Percentiles rank a stretch among this genome's conserved stretches.
These are phyloP conservation scores for Germaria angustata DNA, from an alignment of 2,888 invertebrate genomes.

Conservation along the genomic window DNA sequence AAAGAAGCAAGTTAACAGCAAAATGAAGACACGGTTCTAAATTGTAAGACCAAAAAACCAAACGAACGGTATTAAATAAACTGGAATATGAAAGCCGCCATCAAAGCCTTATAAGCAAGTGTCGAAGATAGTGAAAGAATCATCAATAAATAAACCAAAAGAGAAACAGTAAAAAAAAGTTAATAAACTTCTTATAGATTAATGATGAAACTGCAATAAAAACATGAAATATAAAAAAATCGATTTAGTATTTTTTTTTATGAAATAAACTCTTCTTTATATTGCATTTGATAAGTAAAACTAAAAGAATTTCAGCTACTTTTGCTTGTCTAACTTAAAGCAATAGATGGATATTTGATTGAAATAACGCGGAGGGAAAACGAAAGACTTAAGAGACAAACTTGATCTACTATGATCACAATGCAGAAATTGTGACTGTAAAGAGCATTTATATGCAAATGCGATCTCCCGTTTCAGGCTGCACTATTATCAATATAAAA, in stretches of 20 bases:
- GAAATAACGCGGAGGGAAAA: not conserved
- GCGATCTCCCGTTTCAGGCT: not conserved
- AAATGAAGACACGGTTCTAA: constrained; percentile 11
- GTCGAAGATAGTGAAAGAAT: not conserved
- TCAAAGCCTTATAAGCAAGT: constrained; percentile 9
- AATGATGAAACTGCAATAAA: constrained; percentile 10
- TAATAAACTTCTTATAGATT: constrained; percentile 44
- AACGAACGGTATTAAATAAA: constrained; percentile 62
- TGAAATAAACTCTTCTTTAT: constrained; percentile 11
- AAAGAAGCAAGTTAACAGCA: not conserved
- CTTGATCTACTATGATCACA: not conserved
- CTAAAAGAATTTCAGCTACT: constrained; percentile 70
- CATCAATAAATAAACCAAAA: constrained; percentile 12
- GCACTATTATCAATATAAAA: too few species aligned
- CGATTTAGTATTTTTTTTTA: constrained; percentile 49
- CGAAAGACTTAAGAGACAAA: constrained; percentile 9
- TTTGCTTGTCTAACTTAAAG: constrained; percentile 38
- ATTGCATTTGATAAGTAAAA: constrained; percentile 15
- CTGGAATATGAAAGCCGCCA: constrained; percentile 27
- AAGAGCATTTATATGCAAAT: not conserved
- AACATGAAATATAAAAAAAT: constrained; percentile 9
- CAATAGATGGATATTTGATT: not conserved
- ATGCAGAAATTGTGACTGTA: not conserved
- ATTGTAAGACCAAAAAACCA: constrained; percentile 40
- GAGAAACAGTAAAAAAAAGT: not conserved